These are phyloP conservation scores for Drosophila austrosaltans DNA, from an alignment of 2,888 invertebrate species.

Conservation along the genomic window DNA sequence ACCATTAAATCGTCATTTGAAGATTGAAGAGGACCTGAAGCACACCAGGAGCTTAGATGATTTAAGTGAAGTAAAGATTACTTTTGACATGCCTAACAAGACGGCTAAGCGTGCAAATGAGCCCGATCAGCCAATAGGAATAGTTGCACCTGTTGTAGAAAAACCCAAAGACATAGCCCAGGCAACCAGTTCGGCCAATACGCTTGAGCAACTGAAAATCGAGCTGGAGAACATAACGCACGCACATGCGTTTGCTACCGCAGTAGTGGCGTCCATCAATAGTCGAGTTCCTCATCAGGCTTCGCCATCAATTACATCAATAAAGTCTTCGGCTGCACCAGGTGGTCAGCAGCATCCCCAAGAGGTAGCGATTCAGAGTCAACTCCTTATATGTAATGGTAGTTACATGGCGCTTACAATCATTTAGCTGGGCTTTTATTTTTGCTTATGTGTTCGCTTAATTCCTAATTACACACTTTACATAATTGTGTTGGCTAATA, in stretches of 20 bases:
- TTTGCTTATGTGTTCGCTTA: slow-evolving; percentile 13
- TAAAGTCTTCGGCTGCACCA: slow-evolving; percentile 46
- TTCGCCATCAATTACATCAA: slow-evolving; percentile 58
- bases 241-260: slow-evolving; percentile 83
- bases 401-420: slow-evolving; percentile 5
- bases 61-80: slow-evolving; percentile 69
- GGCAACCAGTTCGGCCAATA: slow-evolving; percentile 82
- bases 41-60: slow-evolving; percentile 72
- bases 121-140: neutral
- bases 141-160: slow-evolving; percentile 37
- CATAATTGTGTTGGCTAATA: slow-evolving; percentile 10
- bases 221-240: slow-evolving; percentile 86
- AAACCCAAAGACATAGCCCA: slow-evolving; percentile 60
- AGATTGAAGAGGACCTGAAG: slow-evolving; percentile 70
- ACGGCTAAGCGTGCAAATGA: slow-evolving; percentile 28
- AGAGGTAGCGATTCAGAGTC: slow-evolving; percentile 59
- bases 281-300: slow-evolving; percentile 63
- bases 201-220: slow-evolving; percentile 85
- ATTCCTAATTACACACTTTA: neutral
- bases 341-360: slow-evolving; percentile 51
- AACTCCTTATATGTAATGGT: slow-evolving; percentile 21
- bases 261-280: slow-evolving; percentile 73
- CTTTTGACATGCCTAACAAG: slow-evolving; percentile 68
- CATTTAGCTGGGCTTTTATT: slow-evolving; percentile 7
- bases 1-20: slow-evolving; percentile 75